phyloP scores from a whole-genome alignment of 2,113 vertebrate genomes.

The Glaucidium brasilianum region DNA sequence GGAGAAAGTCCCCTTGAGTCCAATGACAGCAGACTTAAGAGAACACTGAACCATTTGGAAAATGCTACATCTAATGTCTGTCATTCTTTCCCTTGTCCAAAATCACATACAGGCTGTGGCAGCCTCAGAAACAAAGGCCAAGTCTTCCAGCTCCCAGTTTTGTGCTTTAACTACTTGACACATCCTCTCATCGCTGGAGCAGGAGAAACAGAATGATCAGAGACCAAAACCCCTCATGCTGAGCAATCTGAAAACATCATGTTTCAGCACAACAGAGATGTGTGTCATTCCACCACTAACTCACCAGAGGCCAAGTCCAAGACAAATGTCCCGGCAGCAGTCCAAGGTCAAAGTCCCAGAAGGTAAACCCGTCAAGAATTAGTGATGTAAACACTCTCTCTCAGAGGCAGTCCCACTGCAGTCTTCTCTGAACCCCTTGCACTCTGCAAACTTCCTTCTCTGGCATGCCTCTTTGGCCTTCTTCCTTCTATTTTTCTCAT shows the following conservation, averaged over 20 bases:
- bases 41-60: not conserved
- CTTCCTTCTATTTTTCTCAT: slow-evolving; percentile 18
- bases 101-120: not conserved
- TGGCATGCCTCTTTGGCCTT: slow-evolving; percentile 21
- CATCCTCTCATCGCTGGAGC: not conserved
- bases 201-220: not conserved
- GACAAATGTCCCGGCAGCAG: not conserved
- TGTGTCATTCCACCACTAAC: not conserved
- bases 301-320: slow-evolving; percentile 16
- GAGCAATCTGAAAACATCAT: not conserved
- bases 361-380: not conserved
- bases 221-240: not conserved
- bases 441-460: not conserved
- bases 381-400: not conserved
- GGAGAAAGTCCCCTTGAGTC: not conserved
- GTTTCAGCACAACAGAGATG: not conserved
- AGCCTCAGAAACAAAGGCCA: not conserved
- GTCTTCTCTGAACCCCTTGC: not conserved
- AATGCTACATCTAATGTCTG: not conserved
- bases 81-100: not conserved
- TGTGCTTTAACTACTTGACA: not conserved
- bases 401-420: slow-evolving; percentile 20
- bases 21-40: not conserved
- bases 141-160: not conserved
- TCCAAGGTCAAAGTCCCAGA: not conserved